Evolutionary conservation across 92 coral and sea anemone genomes (phyloP), one percentile per base, ranked within the genome.

Genomic region (Bergia puertoricense): DNA sequence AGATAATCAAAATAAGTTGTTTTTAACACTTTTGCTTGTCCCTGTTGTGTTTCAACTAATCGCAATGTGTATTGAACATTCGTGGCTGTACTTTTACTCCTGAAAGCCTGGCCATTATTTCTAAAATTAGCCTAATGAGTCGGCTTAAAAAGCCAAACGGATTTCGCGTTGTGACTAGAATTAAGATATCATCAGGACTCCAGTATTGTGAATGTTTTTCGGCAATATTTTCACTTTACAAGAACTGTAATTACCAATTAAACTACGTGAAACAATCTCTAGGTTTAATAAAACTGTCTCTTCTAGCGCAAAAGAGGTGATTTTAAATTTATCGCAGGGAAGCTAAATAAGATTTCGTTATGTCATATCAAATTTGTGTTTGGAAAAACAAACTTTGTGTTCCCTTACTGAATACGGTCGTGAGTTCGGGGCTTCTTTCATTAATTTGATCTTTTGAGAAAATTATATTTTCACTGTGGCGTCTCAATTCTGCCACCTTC

Each of bases 241-340:
- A 71, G 65, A 84, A 84, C 87, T 84, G 45, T 84, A 84, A 84
- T 84, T 84, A 71, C 87, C 87, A 84, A 84, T 84, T 84, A 84
- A 84, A 46, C 87, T 71, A 46, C 79, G 66, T 84, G 87, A 84
- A 84, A 84, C 79, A 84, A 20, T 41, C 87, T 71, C 77, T 71
- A 84, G 48, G 43, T 71, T 46, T 84, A 71, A 84, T 84, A 73
- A 84, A 84, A 84, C 71, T 51, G 87, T 84, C 68, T 69, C 72
- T 71, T 69, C 86, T 51, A 37, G 8, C 30, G 87, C 30, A 84
- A 84, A 82, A 84, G 57, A 40, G 66, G 57, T 84, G 86, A 84
- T 84, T 84, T 71, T 30, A 72, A 84, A 79, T 84, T 69, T 46
- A 73, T 16, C 87, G 30, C 79, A 68, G 79, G 66, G 77, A 39